Evolutionary conservation across 2,113 vertebrate species (phyloP), one percentile per base, ranked within the genome.

Genomic region (Eptesicus fuscus): DNA sequence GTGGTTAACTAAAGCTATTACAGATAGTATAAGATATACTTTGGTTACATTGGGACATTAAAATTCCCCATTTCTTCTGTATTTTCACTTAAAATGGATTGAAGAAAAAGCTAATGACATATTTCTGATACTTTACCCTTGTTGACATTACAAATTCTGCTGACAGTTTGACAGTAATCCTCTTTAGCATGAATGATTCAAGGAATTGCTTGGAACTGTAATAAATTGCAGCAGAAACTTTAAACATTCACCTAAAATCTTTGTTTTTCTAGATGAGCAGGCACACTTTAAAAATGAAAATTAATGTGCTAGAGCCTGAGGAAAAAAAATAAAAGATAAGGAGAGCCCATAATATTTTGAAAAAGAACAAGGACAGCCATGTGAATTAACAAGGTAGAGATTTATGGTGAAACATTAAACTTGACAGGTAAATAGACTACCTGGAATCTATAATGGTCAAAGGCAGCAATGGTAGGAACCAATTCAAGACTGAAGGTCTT

Each of bases 331-430:
- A 92, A 91, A 37, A 28, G 61, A 53, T 91, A 94, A 86, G 37
- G 23, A 87, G 74, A 86, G 28, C 23, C 63, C 25, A 92, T 78
- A 94, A 83, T 67, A 96, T 73, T n/a, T 47, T 93, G 65, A 83
- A 91, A 96, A 76, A 90, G 83, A 95, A 86, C 86, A 96, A 97
- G 93, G 96, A 96, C 87, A 95, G 86, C 22, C 25, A 76, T 91
- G 44, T 93, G 92, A 93, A 90, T 96, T 95, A 97, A 96, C 80
- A 97, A 96, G 90, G 44, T 71, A 92, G 84, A 97, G 79, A 97
- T 97, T 96, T 96, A 96, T 96, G 87, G 79, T 94, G 87, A 96
- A 84, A 82, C 76, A 78, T 96, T 95, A 96, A 97, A 96, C 73
- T 89, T 97, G 93, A 84, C 93, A 98, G 80, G 32, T 51, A 95